Evolutionary conservation across 2,888 invertebrate species (phyloP).

Genomic region (Artemia sinica): DNA sequence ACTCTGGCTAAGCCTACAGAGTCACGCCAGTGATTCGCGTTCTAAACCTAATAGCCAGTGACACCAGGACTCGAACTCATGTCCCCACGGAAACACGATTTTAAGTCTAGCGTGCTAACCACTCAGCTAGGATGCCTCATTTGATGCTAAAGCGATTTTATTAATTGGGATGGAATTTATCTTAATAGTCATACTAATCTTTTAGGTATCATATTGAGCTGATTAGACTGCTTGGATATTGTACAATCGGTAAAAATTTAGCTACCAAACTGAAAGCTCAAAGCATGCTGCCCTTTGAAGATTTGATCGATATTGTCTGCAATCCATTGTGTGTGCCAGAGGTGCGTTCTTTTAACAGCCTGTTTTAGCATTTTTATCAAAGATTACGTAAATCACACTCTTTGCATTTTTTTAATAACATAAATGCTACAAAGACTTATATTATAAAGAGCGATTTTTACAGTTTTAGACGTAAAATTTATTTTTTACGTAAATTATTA

Average conservation of each 20-base stretch:
- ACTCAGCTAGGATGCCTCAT: background rate
- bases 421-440: too few relatives aligned
- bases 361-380: too few relatives aligned
- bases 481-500: too few relatives aligned
- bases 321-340: slow-evolving; percentile 86
- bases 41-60: background rate
- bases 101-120: background rate
- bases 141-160: background rate
- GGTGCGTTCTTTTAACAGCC: slow-evolving; percentile 36
- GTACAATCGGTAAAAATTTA: slow-evolving; percentile 98
- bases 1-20: too few relatives aligned
- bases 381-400: too few relatives aligned
- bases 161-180: background rate
- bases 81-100: too few relatives aligned
- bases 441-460: too few relatives aligned
- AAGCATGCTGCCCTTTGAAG: slow-evolving; percentile 83
- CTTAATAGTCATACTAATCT: slow-evolving; percentile 17
- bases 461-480: too few relatives aligned
- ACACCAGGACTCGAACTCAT: background rate
- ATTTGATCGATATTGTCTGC: slow-evolving; percentile 90
- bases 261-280: slow-evolving; percentile 99
- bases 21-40: too few relatives aligned
- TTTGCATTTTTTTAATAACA: too few relatives aligned
- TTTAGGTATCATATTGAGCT: slow-evolving; percentile 81
- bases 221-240: slow-evolving; percentile 80